Conservation (phyloP, 2,888 invertebrate genomes). For the Exephanes ischioxanthus region DNA sequence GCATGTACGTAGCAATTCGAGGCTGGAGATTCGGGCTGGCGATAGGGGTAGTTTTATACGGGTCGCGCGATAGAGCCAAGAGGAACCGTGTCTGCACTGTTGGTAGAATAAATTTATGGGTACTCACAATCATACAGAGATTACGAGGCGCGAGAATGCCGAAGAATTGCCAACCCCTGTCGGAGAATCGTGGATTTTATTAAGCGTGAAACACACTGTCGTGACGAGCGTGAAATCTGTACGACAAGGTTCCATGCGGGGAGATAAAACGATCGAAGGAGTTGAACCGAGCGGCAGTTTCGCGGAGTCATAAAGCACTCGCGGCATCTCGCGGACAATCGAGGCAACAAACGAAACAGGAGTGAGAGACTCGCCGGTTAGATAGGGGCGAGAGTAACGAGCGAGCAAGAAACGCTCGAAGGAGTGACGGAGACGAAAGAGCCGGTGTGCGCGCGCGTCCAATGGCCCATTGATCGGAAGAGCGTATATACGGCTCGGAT, state of each 20-base stretch:
- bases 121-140: constrained; percentile 24
- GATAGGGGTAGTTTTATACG: constrained; percentile 35
- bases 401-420: constrained; percentile 48
- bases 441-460: constrained; percentile 80
- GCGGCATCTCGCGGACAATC: constrained; percentile 80
- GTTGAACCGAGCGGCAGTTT: constrained; percentile 77
- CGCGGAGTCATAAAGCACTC: constrained; percentile 80
- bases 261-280: constrained; percentile 78
- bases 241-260: constrained; percentile 52
- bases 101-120: constrained; percentile 57
- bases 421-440: constrained; percentile 67
- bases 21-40: constrained; percentile 54
- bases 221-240: constrained; percentile 54
- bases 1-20: constrained; percentile 52
- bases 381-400: constrained; percentile 51
- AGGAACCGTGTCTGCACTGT: constrained; percentile 4
- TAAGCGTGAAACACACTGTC: constrained; percentile 49
- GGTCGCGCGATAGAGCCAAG: constrained; percentile 14
- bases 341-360: constrained; percentile 72
- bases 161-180: constrained; percentile 11
- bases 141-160: constrained; percentile 27
- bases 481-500: constrained; percentile 72
- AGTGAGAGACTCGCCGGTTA: constrained; percentile 31
- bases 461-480: constrained; percentile 83
- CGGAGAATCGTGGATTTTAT: constrained; percentile 57